These are phyloP conservation scores for Corythaixoides concolor DNA, from an alignment of 2,113 vertebrate species.

Conservation along the genomic window DNA sequence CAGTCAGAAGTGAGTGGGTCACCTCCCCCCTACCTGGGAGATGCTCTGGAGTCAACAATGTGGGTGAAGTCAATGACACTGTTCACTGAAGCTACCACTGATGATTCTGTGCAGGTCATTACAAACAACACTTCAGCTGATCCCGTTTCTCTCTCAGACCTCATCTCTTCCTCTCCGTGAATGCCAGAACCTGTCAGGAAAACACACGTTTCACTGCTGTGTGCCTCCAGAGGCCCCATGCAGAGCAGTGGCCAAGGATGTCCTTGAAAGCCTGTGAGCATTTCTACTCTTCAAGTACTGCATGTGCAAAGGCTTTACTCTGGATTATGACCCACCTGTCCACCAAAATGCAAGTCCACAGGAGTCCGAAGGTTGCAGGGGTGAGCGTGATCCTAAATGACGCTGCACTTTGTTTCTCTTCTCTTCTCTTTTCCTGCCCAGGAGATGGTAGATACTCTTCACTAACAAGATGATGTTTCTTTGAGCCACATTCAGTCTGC, in stretches of 20 bases:
- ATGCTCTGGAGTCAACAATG: neutral
- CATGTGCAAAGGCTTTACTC: neutral
- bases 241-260: neutral
- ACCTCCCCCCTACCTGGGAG: neutral
- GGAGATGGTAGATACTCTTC: neutral
- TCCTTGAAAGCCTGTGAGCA: neutral
- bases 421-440: neutral
- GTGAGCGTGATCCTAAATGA: neutral
- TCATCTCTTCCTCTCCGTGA: neutral
- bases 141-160: neutral
- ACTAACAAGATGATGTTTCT: neutral
- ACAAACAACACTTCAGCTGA: neutral
- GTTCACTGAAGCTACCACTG: neutral
- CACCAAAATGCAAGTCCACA: neutral
- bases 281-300: neutral
- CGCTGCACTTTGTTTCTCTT: neutral
- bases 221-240: neutral
- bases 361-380: neutral
- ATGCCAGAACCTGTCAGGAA: neutral
- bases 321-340: neutral
- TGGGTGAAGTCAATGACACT: neutral
- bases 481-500: neutral
- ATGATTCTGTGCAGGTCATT: neutral
- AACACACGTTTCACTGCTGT: accelerated
- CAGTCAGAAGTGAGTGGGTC: neutral